These are phyloP conservation scores for Apantesis nais DNA, from an alignment of 2,888 invertebrate genomes.

Conservation along the genomic window DNA sequence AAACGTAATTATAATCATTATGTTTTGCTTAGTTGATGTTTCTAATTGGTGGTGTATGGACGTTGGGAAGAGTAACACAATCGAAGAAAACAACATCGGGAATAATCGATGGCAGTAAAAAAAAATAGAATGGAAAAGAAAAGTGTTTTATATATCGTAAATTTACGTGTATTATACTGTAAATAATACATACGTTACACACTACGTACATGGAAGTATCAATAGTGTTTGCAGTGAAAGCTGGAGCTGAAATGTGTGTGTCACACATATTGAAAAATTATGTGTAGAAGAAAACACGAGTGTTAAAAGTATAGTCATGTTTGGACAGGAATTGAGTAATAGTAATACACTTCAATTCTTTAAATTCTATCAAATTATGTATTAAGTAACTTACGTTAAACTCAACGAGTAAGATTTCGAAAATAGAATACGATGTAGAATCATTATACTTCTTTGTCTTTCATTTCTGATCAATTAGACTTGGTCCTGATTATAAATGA, in stretches of 20 bases:
- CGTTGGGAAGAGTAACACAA: not conserved
- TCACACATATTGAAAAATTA: too few relatives aligned
- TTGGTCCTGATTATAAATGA: not conserved
- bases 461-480: not conserved
- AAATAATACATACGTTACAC: too few relatives aligned
- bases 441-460: not conserved
- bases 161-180: not conserved
- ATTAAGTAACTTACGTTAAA: too few relatives aligned
- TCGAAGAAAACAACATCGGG: slow-evolving; percentile 1
- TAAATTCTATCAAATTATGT: too few relatives aligned
- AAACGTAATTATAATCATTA: slow-evolving; percentile 40
- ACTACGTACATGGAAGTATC: too few relatives aligned
- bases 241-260: too few relatives aligned
- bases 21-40: slow-evolving; percentile 34
- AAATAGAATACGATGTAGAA: not conserved
- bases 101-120: not conserved
- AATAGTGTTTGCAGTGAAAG: too few relatives aligned
- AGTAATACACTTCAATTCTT: too few relatives aligned
- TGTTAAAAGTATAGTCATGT: too few relatives aligned
- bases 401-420: too few relatives aligned
- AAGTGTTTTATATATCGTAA: not conserved
- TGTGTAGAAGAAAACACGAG: too few relatives aligned
- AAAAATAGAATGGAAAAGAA: not conserved
- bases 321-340: too few relatives aligned
- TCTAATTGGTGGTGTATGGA: slow-evolving; percentile 16